These are phyloP conservation scores for Mandrillus leucophaeus DNA, from an alignment of 2,113 vertebrate species.

Conservation along the genomic window DNA sequence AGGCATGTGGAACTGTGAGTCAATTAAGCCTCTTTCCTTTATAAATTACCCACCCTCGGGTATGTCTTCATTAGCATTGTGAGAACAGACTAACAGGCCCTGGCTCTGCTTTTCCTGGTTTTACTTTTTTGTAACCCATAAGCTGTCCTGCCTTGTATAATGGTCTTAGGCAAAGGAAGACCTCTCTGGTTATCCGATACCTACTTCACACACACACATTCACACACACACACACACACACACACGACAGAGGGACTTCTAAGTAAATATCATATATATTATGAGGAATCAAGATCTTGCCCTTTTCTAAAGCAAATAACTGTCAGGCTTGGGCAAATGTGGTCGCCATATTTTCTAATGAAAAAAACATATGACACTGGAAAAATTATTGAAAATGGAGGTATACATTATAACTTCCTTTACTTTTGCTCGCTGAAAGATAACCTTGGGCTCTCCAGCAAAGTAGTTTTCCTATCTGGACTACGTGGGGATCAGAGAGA, in stretches of 20 bases:
- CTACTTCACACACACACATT: neutral
- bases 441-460: no score
- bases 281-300: neutral
- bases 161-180: constrained; percentile 25
- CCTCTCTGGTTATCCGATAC: accelerated
- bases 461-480: no score
- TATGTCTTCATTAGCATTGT: no score
- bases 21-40: no score
- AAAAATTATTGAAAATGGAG: neutral
- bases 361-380: neutral
- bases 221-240: neutral
- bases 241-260: neutral
- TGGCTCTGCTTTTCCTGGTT: neutral
- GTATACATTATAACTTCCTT: no score
- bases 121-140: constrained; percentile 11
- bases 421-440: no score
- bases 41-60: no score
- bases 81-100: no score
- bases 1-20: no score
- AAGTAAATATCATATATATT: neutral
- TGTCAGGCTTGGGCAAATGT: neutral
- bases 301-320: neutral
- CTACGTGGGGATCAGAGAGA: no score
- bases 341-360: neutral
- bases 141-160: constrained; percentile 23